A percentile compares a stretch with the other conserved stretches of the same genome.
These are phyloP conservation scores for Ichneumon xanthorius DNA, from an alignment of 2,888 invertebrate species.

Conservation along the genomic window DNA sequence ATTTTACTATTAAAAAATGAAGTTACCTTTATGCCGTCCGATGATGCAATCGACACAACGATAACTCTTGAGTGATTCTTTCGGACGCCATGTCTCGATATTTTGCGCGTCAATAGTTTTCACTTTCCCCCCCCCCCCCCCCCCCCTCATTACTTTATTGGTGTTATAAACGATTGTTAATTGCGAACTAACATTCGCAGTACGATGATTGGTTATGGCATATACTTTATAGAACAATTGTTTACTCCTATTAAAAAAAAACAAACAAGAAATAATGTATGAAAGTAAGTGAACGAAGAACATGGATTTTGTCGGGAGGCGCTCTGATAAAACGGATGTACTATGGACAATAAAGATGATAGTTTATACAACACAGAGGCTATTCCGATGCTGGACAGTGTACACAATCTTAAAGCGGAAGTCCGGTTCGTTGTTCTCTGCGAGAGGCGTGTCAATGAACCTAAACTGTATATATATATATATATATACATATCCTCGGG, in stretches of 20 bases:
- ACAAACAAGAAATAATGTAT: neutral
- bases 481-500: neutral
- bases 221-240: neutral
- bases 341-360: conserved; percentile 65
- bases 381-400: neutral
- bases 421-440: neutral
- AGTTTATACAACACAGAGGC: conserved; percentile 52
- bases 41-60: conserved; percentile 21
- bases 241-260: conserved; percentile 3
- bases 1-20: neutral
- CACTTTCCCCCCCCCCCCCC: neutral
- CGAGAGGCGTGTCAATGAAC: neutral
- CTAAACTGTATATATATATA: neutral
- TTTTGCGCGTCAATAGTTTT: neutral
- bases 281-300: conserved; percentile 1
- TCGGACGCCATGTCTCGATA: neutral
- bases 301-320: neutral
- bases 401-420: conserved; percentile 7
- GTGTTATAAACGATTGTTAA: conserved; percentile 6
- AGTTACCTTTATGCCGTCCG: conserved; percentile 38
- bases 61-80: neutral
- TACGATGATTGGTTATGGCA: neutral
- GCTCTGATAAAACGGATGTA: conserved; percentile 52
- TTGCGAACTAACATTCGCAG: neutral
- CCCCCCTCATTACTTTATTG: neutral